A percentile compares a stretch with the other conserved stretches of the same genome.
Conservation (phyloP, 1,140 invertebrate genomes). For the Orchestia grillus region DNA sequence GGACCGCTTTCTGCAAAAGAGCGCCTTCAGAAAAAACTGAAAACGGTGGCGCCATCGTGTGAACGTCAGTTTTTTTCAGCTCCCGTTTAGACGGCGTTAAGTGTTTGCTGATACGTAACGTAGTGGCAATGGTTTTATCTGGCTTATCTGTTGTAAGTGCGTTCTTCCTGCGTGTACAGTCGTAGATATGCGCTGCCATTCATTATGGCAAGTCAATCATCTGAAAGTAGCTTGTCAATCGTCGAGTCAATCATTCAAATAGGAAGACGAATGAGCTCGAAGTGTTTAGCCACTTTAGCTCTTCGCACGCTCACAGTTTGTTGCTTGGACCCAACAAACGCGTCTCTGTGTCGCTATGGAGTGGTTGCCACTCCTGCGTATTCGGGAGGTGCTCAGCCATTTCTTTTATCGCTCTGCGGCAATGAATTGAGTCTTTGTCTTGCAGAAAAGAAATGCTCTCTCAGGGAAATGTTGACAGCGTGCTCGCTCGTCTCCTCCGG, state of each 20-base stretch:
- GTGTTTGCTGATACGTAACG: not conserved
- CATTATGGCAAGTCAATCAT: constrained; percentile 43
- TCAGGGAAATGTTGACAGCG: constrained; percentile 11
- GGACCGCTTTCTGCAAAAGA: not conserved
- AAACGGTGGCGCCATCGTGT: constrained; percentile 14
- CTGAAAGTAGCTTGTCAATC: constrained; percentile 6
- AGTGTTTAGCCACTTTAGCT: not conserved
- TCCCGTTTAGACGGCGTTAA: not conserved
- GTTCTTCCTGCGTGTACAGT: constrained; percentile 19
- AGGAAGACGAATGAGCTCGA: not conserved
- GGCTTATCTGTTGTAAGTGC: constrained; percentile 3
- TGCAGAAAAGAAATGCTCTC: not conserved
- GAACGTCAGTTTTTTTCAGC: not conserved
- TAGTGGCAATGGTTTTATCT: constrained; percentile 36
- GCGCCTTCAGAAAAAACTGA: constrained; percentile 7
- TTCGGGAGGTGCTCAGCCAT: constrained; percentile 31
- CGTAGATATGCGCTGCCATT: constrained; percentile 31
- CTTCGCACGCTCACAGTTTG: not conserved
- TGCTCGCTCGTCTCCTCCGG: not conserved
- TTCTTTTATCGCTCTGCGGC: constrained; percentile 25
- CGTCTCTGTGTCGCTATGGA: not conserved
- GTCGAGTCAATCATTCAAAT: constrained; percentile 8
- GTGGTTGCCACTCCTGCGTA: constrained; percentile 35
- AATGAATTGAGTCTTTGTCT: constrained; percentile 46
- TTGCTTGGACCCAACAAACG: constrained; percentile 7